These are phyloP conservation scores for Hydrozoanthus gracilis DNA, from an alignment of 92 coral and sea anemone species.

Conservation along the genomic window DNA sequence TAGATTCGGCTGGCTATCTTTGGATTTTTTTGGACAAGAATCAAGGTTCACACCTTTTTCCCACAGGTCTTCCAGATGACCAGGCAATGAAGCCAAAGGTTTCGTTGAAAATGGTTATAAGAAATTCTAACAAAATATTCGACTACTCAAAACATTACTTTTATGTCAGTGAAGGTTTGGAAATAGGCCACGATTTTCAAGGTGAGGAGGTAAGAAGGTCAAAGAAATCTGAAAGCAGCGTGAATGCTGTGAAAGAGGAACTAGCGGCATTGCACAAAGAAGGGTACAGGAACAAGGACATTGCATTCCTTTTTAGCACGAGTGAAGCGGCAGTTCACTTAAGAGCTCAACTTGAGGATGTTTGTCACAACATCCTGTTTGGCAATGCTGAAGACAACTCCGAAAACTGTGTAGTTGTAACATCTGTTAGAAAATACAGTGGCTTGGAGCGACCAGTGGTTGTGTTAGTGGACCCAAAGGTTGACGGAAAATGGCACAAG, in stretches of 20 bases:
- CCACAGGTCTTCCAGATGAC: conserved; percentile 8
- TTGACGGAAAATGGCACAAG: not conserved
- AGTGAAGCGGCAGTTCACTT: not conserved
- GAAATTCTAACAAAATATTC: not conserved
- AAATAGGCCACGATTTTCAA: not conserved
- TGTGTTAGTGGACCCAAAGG: conserved; percentile 17
- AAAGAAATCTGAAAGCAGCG: not conserved
- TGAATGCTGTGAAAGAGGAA: too few relatives aligned
- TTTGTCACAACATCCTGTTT: not conserved
- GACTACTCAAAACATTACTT: not conserved
- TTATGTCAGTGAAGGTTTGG: not conserved
- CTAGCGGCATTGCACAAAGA: not conserved
- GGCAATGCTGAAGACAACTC: conserved; percentile 8
- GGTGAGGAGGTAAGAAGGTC: not conserved
- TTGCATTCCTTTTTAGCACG: not conserved
- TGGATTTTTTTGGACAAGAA: not conserved
- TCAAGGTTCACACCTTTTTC: not conserved
- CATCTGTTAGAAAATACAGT: conserved; percentile 42
- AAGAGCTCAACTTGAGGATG: not conserved
- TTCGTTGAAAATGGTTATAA: not conserved
- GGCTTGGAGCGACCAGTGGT: conserved; percentile 12
- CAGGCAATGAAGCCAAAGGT: not conserved
- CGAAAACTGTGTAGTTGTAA: conserved; percentile 3
- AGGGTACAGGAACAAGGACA: not conserved
- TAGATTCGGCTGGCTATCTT: not conserved